A percentile compares a stretch with the other conserved stretches of the same genome.
Conservation (phyloP, 1,140 invertebrate species). For the Drosophila punjabiensis region DNA sequence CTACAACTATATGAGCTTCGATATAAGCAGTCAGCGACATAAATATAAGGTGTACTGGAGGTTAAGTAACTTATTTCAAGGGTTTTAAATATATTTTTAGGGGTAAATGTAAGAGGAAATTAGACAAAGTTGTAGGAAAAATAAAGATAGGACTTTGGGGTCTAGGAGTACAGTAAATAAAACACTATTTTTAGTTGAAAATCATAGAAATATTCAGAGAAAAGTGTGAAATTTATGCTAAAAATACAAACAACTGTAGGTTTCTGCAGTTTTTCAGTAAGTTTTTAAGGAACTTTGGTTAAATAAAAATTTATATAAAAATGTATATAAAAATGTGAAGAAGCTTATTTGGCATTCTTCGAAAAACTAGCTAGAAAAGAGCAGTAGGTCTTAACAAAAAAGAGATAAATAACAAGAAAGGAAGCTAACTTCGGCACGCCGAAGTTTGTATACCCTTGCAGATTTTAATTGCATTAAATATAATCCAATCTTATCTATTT, state of each 20-base stretch:
- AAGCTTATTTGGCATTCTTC: no score
- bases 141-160: background rate
- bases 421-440: no score
- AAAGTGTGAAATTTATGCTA: background rate
- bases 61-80: background rate
- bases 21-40: background rate
- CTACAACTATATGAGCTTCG: constrained; percentile 37
- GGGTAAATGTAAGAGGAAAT: background rate
- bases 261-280: no score
- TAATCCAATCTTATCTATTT: no score
- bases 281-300: no score
- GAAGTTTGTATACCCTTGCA: no score
- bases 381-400: no score
- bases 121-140: background rate
- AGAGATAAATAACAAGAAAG: no score
- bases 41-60: background rate
- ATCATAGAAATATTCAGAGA: background rate
- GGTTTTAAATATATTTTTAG: background rate
- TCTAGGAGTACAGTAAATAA: background rate
- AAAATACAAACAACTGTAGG: background rate
- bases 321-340: no score
- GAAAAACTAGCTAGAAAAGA: no score
- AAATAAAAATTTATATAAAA: no score
- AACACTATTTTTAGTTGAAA: background rate
- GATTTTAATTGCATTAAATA: no score